phyloP scores from a whole-genome alignment of 1,140 invertebrate genomes.

The Apis dorsata region DNA sequence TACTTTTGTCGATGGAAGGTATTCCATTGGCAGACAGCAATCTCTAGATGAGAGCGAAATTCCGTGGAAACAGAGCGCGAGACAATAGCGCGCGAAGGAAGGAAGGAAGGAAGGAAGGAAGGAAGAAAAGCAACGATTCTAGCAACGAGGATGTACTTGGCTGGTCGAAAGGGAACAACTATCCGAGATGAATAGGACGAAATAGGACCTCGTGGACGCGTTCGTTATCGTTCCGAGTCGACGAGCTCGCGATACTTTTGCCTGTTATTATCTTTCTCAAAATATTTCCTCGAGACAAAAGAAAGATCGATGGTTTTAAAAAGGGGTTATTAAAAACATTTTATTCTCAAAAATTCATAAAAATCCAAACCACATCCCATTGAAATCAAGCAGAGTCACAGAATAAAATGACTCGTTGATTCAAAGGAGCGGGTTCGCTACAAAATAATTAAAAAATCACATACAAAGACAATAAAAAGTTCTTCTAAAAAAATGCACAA shows the following conservation, averaged over 20 bases:
- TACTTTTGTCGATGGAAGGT: neutral
- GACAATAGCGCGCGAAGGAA: neutral
- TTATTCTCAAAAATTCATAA: slow-evolving; percentile 18
- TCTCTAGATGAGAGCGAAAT: slow-evolving; percentile 40
- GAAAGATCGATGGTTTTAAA: too few species aligned
- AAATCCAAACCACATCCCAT: neutral
- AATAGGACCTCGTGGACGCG: neutral
- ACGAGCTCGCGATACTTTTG: neutral
- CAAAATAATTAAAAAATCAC: neutral
- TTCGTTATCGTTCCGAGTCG: neutral
- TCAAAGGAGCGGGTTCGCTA: neutral
- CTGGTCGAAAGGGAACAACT: slow-evolving; percentile 7
- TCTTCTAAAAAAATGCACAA: neutral
- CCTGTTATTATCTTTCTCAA: neutral
- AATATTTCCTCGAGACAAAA: neutral
- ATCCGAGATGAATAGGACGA: neutral
- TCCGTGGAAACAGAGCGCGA: neutral
- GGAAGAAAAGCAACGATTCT: slow-evolving; percentile 19
- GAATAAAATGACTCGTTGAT: neutral
- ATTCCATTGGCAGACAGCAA: slow-evolving; percentile 34
- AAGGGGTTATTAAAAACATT: neutral
- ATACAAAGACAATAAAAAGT: neutral
- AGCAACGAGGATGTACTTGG: slow-evolving; percentile 19
- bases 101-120: slow-evolving; percentile 4
- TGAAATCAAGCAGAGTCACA: neutral